phyloP scores from a whole-genome alignment of 2,888 invertebrate species.

The Agrilus cyanescens region DNA sequence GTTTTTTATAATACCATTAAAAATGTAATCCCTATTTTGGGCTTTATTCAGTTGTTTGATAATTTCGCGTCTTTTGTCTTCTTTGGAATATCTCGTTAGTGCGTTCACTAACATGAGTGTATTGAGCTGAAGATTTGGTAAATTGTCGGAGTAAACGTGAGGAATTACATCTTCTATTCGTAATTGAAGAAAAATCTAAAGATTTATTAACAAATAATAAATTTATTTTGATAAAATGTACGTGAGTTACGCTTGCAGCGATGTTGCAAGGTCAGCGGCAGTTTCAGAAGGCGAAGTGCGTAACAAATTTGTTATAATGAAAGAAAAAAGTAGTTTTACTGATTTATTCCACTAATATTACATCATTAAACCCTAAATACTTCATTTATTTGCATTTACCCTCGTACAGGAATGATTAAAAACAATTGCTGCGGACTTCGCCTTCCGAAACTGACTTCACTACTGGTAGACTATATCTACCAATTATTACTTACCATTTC shows the following conservation, averaged over 20 bases:
- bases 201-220: neutral
- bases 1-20: slow-evolving; percentile 15
- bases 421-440: no score
- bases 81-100: slow-evolving; percentile 25
- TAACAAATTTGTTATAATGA: no score
- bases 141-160: slow-evolving; percentile 20
- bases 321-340: no score
- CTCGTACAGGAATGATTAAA: no score
- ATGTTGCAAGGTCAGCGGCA: no score
- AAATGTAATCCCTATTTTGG: slow-evolving; percentile 20
- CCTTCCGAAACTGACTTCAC: no score
- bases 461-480: slow-evolving; percentile 1
- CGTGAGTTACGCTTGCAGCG: neutral
- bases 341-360: no score
- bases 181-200: slow-evolving; percentile 12
- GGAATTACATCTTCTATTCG: slow-evolving; percentile 19
- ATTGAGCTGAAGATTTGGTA: slow-evolving; percentile 24
- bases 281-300: no score
- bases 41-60: slow-evolving; percentile 27
- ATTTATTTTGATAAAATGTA: neutral
- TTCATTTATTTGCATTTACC: no score
- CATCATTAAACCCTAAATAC: no score
- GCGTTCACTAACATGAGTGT: slow-evolving; percentile 29
- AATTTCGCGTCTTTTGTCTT: slow-evolving; percentile 23
- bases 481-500: slow-evolving; percentile 18